A percentile compares a stretch with the other conserved stretches of the same genome.
These are phyloP conservation scores for Amphiprion percula DNA, from an alignment of 2,113 vertebrate genomes.

Conservation along the genomic window DNA sequence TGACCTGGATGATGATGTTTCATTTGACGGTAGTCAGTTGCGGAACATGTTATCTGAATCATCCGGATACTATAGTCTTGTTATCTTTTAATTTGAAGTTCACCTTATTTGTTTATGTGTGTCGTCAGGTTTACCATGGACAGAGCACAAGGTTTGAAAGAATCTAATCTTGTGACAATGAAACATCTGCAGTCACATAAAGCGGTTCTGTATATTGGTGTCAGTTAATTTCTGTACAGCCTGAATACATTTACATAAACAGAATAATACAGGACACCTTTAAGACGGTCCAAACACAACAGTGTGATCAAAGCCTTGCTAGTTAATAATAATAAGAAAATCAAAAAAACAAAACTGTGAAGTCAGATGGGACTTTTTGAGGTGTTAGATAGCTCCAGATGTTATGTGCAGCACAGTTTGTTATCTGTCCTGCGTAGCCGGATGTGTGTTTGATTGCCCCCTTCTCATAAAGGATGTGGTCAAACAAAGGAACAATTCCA, in stretches of 20 bases:
- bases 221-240: no score
- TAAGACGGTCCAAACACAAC: background rate
- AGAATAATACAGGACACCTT: background rate
- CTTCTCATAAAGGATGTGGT: conserved; percentile 75
- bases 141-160: background rate
- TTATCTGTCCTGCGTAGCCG: conserved; percentile 57
- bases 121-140: background rate
- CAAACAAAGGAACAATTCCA: conserved; percentile 80
- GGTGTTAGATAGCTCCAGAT: conserved; percentile 32
- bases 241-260: background rate
- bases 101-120: background rate
- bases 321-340: background rate
- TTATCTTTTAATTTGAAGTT: background rate
- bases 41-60: background rate
- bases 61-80: background rate
- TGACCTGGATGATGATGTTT: background rate
- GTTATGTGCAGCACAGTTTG: conserved; percentile 20
- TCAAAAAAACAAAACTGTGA: background rate
- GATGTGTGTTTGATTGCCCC: conserved; percentile 64
- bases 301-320: background rate
- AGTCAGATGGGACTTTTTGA: conserved; percentile 10
- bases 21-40: background rate
- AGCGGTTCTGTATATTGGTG: background rate
- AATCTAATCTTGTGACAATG: background rate
- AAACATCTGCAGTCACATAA: background rate